Conservation (phyloP, 2,888 invertebrate species). For the Podotricha telesiphe region DNA sequence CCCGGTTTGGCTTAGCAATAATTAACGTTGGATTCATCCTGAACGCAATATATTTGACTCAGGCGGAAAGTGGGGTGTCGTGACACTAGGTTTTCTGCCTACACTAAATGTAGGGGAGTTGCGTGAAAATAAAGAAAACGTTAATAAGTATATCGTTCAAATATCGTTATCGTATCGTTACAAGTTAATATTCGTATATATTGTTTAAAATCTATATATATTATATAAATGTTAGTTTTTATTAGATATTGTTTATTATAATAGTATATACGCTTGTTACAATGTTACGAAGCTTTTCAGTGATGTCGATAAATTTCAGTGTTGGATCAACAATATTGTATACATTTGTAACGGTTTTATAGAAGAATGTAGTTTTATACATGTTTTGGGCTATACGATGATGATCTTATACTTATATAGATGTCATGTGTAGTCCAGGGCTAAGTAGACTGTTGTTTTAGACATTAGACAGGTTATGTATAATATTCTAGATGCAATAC, state of each 20-base stretch:
- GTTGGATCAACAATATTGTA: constrained; percentile 70
- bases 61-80: background rate
- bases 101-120: background rate
- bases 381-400: constrained; percentile 49
- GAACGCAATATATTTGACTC: too few relatives aligned
- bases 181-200: background rate
- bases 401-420: constrained; percentile 3
- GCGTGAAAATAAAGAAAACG: background rate
- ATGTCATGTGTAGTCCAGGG: constrained; percentile 31
- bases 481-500: constrained; percentile 56
- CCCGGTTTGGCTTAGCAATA: background rate
- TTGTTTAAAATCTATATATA: constrained; percentile 8
- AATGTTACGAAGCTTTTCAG: constrained; percentile 57
- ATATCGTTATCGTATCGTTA: too few relatives aligned
- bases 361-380: constrained; percentile 62
- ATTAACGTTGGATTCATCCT: too few relatives aligned
- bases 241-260: constrained; percentile 34
- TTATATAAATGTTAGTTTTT: constrained; percentile 31
- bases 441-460: constrained; percentile 56
- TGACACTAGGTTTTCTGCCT: background rate
- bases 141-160: too few relatives aligned
- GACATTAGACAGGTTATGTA: constrained; percentile 63
- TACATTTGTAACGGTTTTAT: constrained; percentile 78
- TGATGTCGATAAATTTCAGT: constrained; percentile 54
- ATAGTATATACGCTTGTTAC: constrained; percentile 49